These are phyloP conservation scores for Macrobrachium rosenbergii DNA, from an alignment of 1,140 invertebrate species.

Conservation along the genomic window DNA sequence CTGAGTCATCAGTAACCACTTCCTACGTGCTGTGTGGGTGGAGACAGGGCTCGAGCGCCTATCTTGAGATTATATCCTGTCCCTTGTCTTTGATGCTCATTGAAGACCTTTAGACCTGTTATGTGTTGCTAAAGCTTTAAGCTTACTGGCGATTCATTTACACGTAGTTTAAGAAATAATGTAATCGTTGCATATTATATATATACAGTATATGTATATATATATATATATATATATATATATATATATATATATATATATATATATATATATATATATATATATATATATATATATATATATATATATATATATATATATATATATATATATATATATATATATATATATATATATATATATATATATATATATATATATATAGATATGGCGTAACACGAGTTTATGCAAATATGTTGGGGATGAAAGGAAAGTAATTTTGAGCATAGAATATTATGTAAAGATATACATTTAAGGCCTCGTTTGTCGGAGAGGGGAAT, in stretches of 20 bases:
- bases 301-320: constrained; percentile 17
- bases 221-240: constrained; percentile 27
- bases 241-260: constrained; percentile 15
- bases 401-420: no score
- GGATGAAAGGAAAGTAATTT: no score
- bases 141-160: no score
- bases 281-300: constrained; percentile 3
- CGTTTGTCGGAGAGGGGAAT: no score
- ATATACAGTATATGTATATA: constrained; percentile 1
- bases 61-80: not conserved
- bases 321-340: constrained; percentile 17
- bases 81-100: not conserved
- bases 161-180: no score
- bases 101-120: not conserved
- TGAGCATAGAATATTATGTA: no score
- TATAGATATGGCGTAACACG: no score
- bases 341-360: constrained; percentile 12
- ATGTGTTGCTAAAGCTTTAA: no score
- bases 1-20: not conserved
- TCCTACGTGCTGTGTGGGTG: not conserved
- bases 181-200: no score
- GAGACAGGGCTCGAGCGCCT: not conserved
- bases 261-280: no score
- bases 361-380: not conserved
- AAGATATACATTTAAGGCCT: no score